Conservation (phyloP, 2,797 vertebrate species). For the Amblyopsis hoosieri region DNA sequence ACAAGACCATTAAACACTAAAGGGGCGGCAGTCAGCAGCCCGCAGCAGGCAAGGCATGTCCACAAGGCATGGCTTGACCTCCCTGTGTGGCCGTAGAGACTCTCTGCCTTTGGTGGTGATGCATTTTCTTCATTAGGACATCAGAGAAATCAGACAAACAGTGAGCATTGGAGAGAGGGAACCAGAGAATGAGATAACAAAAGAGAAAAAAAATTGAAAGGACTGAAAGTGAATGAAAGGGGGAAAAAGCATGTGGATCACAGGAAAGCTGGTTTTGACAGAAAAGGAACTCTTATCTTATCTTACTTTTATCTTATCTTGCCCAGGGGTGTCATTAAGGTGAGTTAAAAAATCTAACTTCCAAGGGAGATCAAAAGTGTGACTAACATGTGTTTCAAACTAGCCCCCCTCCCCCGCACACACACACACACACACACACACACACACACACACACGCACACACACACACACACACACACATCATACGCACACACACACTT, state of each 20-base stretch:
- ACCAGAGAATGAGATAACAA: neutral
- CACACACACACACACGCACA: no score
- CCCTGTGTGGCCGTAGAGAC: slow-evolving; percentile 19
- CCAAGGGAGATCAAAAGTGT: slow-evolving; percentile 51
- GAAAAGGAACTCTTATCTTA: slow-evolving; percentile 42
- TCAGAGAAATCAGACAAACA: slow-evolving; percentile 9
- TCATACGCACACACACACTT: slow-evolving; percentile 18
- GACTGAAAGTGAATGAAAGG: slow-evolving; percentile 23
- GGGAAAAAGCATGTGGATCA: slow-evolving; percentile 35
- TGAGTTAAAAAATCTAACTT: slow-evolving; percentile 33
- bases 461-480: neutral
- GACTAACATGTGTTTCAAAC: slow-evolving; percentile 52
- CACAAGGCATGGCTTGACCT: slow-evolving; percentile 42
- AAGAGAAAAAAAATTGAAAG: slow-evolving; percentile 16
- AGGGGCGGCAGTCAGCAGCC: slow-evolving; percentile 32
- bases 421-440: no score
- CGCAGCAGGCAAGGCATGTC: slow-evolving; percentile 32
- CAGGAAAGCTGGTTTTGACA: slow-evolving; percentile 34
- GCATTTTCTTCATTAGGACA: slow-evolving; percentile 20
- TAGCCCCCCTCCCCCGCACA: slow-evolving; percentile 19
- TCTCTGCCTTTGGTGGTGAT: slow-evolving; percentile 2
- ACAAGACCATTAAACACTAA: slow-evolving; percentile 56
- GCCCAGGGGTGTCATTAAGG: slow-evolving; percentile 50
- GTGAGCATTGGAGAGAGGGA: neutral
- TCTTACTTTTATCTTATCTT: slow-evolving; percentile 46